phyloP scores from a whole-genome alignment of 2,888 invertebrate genomes.

The Auanema freiburgensis region DNA sequence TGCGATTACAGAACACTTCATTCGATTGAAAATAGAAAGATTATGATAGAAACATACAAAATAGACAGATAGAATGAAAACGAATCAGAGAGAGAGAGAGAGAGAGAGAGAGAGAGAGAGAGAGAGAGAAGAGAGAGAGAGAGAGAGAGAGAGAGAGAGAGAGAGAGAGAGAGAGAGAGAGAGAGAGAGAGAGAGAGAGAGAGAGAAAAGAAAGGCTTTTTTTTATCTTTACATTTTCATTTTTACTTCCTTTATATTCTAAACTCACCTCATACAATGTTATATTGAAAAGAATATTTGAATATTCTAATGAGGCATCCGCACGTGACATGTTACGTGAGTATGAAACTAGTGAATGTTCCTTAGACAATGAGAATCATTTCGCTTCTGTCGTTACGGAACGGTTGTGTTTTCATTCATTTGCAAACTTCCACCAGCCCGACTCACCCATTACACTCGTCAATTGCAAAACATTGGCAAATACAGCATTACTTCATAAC shows the following conservation, averaged over 20 bases:
- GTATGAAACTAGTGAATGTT: neutral
- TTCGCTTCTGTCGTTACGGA: neutral
- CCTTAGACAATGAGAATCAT: neutral
- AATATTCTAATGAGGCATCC: neutral
- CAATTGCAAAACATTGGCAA: no score
- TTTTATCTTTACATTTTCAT: neutral
- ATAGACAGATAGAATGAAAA: constrained; percentile 7
- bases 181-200: constrained; percentile 3
- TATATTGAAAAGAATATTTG: neutral
- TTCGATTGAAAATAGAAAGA: neutral
- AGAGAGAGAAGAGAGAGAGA: constrained; percentile 4
- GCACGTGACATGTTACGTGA: neutral
- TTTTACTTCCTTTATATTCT: neutral
- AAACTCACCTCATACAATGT: neutral
- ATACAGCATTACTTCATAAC: no score
- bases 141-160: constrained; percentile 8
- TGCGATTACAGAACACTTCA: neutral
- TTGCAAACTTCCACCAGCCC: neutral
- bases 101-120: constrained; percentile 9
- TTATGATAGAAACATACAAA: neutral
- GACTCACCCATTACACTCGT: no score
- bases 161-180: constrained; percentile 13
- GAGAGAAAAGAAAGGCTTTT: neutral
- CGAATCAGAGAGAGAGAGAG: constrained; percentile 1
- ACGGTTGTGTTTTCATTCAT: neutral